Evolutionary conservation across 2,888 invertebrate genomes (phyloP).

Genomic region (Merodon equestris): DNA sequence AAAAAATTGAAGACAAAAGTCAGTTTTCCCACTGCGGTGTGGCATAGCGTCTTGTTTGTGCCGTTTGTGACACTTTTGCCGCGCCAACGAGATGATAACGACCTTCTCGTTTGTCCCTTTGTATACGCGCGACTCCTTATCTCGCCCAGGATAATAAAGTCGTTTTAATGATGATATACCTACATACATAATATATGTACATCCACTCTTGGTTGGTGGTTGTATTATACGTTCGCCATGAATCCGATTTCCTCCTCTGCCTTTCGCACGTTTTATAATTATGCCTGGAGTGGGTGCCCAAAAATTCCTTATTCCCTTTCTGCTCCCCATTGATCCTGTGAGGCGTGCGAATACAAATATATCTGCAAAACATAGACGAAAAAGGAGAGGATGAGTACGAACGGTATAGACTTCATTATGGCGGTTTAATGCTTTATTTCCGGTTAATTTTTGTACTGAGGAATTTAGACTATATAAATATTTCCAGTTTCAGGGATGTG

Average conservation of each 20-base stretch:
- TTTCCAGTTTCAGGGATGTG: constrained; percentile 20
- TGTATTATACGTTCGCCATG: too few species aligned
- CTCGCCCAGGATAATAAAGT: constrained; percentile 69
- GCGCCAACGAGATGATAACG: constrained; percentile 50
- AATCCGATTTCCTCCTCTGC: too few species aligned
- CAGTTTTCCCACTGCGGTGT: too few species aligned
- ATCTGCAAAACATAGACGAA: constrained; percentile 42
- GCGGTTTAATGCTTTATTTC: constrained; percentile 67
- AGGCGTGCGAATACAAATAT: not conserved
- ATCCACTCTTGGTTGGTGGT: constrained; percentile 30
- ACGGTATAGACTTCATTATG: constrained; percentile 65
- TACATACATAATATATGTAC: constrained; percentile 33
- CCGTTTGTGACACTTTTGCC: constrained; percentile 55
- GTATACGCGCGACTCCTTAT: constrained; percentile 40
- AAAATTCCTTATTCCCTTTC: constrained; percentile 15
- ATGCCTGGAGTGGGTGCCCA: constrained; percentile 51
- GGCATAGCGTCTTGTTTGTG: too few species aligned
- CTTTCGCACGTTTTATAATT: constrained; percentile 55
- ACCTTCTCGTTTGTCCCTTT: constrained; percentile 36
- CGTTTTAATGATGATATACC: constrained; percentile 65
- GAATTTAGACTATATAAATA: constrained; percentile 66
- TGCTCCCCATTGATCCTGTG: not conserved
- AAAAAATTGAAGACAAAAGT: too few species aligned
- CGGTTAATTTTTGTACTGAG: constrained; percentile 64
- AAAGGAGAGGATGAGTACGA: constrained; percentile 31